phyloP scores from a whole-genome alignment of 2,113 vertebrate species.

The Atractosteus spatula region DNA sequence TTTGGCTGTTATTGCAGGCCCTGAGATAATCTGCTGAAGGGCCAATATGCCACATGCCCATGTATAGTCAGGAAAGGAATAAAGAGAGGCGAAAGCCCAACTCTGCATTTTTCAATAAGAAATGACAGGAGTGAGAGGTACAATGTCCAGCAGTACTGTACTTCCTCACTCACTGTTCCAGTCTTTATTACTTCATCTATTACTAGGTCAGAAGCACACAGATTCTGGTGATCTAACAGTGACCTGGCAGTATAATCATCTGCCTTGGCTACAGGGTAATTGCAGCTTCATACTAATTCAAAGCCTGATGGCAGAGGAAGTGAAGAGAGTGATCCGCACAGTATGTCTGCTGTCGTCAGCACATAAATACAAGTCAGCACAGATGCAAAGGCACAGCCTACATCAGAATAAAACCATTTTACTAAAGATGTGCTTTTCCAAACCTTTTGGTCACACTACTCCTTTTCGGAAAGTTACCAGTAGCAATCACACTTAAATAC shows the following conservation, averaged over 20 bases:
- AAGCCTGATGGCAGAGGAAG: not conserved
- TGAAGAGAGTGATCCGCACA: not conserved
- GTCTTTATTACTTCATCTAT: too few relatives aligned
- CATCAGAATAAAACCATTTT: too few relatives aligned
- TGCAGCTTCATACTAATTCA: not conserved
- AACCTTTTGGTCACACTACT: too few relatives aligned
- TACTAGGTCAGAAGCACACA: not conserved
- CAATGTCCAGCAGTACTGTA: too few relatives aligned
- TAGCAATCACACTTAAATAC: too few relatives aligned
- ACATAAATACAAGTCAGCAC: too few relatives aligned
- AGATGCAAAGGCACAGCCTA: too few relatives aligned
- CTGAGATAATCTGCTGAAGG: not conserved
- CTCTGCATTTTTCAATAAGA: not conserved
- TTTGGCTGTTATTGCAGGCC: slow-evolving; percentile 2
- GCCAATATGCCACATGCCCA: not conserved
- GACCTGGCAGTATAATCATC: not conserved
- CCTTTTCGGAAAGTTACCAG: too few relatives aligned
- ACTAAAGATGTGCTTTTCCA: too few relatives aligned
- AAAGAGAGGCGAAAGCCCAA: too few relatives aligned
- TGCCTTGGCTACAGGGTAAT: not conserved
- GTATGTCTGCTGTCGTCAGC: too few relatives aligned
- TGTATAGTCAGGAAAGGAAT: not conserved
- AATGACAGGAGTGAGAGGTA: not conserved
- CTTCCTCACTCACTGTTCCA: too few relatives aligned
- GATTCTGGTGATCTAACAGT: not conserved